These are phyloP conservation scores for Drosophila chauvacae DNA, from an alignment of 1,140 invertebrate genomes.

Conservation along the genomic window DNA sequence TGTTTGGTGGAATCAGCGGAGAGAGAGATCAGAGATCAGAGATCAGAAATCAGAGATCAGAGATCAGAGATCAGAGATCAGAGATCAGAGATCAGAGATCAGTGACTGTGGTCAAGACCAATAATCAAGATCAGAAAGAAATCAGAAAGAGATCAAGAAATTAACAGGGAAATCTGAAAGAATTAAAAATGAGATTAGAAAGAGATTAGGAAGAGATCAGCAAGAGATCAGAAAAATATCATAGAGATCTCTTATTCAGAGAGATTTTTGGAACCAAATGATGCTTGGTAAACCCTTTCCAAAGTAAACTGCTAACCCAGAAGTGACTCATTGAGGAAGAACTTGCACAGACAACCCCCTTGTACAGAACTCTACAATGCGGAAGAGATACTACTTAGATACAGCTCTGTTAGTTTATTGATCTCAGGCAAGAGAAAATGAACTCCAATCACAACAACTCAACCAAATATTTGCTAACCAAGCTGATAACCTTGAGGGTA, in stretches of 20 bases:
- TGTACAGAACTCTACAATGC: not conserved
- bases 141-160: no score
- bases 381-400: not conserved
- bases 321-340: not conserved
- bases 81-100: not conserved
- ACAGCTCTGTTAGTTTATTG: not conserved
- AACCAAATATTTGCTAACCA: conserved; percentile 7
- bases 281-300: not conserved
- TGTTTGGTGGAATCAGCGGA: not conserved
- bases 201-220: no score
- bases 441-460: not conserved
- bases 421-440: conserved; percentile 4
- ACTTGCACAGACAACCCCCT: not conserved
- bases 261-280: no score
- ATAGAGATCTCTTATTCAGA: no score
- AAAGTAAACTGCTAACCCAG: not conserved
- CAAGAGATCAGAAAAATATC: no score
- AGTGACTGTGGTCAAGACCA: not conserved
- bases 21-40: no score
- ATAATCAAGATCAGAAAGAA: not conserved
- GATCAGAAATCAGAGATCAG: no score
- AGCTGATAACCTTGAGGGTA: conserved; percentile 26
- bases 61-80: not conserved
- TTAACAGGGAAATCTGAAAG: no score
- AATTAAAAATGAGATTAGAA: no score